phyloP scores from a whole-genome alignment of 2,888 invertebrate species.

The Oegoconia quadripuncta region DNA sequence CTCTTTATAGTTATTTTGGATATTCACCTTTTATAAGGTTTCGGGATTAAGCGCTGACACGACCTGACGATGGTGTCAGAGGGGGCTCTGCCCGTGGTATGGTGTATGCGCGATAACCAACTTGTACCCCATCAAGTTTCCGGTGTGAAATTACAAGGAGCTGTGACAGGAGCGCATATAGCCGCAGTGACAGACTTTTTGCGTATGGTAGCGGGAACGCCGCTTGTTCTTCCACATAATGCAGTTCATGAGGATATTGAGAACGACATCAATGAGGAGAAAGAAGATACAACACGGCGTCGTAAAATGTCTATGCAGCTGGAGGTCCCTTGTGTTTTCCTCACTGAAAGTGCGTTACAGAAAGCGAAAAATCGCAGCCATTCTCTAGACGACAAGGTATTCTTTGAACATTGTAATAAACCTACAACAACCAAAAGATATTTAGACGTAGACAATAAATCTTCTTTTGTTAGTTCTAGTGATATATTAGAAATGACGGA shows the following conservation, averaged over 20 bases:
- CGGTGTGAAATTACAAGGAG: slow-evolving; percentile 82
- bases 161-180: slow-evolving; percentile 82
- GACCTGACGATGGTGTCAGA: slow-evolving; percentile 80
- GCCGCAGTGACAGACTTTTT: slow-evolving; percentile 82
- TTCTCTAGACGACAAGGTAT: slow-evolving; percentile 68
- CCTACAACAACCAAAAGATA: slow-evolving; percentile 48
- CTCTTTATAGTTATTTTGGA: neutral
- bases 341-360: slow-evolving; percentile 69
- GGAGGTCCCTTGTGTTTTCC: slow-evolving; percentile 75
- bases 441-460: slow-evolving; percentile 53
- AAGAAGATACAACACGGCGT: slow-evolving; percentile 59
- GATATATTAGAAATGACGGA: slow-evolving; percentile 52
- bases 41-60: slow-evolving; percentile 24
- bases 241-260: slow-evolving; percentile 60
- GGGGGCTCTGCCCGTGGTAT: slow-evolving; percentile 81
- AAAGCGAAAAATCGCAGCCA: slow-evolving; percentile 68
- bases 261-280: slow-evolving; percentile 67
- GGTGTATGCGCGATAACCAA: slow-evolving; percentile 84
- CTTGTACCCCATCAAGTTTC: slow-evolving; percentile 83
- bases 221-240: slow-evolving; percentile 77
- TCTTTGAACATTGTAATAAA: slow-evolving; percentile 54
- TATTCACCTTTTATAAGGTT: slow-evolving; percentile 4
- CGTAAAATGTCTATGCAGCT: slow-evolving; percentile 77
- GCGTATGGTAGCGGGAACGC: slow-evolving; percentile 81
- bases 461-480: slow-evolving; percentile 46